Percentiles rank a stretch among this genome's conserved stretches.
Conservation (phyloP, 2,888 invertebrate species). For the Agrenia bidenticulata region DNA sequence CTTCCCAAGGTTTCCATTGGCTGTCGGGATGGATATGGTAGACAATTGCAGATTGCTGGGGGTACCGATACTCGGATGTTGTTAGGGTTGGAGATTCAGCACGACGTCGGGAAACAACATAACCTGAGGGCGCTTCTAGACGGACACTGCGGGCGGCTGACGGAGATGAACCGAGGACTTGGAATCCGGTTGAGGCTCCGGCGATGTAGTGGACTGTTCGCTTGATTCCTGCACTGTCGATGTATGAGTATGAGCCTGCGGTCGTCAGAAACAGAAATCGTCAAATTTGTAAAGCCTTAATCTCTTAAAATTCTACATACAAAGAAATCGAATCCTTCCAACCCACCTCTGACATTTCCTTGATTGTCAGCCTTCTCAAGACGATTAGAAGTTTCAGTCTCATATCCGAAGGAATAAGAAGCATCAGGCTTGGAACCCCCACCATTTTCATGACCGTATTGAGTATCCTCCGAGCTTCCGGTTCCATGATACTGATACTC, state of each 20-base stretch:
- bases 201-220: conserved; percentile 46
- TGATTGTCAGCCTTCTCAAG: conserved; percentile 41
- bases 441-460: no score
- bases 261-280: no score
- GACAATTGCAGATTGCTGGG: conserved; percentile 41
- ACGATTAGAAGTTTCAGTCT: conserved; percentile 40
- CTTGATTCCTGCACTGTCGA: conserved; percentile 40
- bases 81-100: conserved; percentile 8
- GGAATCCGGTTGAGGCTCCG: conserved; percentile 40
- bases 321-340: not conserved
- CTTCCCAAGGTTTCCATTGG: conserved; percentile 50
- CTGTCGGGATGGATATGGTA: conserved; percentile 50
- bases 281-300: no score
- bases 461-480: no score
- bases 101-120: conserved; percentile 18
- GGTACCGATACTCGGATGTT: conserved; percentile 35
- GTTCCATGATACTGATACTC: not conserved
- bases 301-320: no score
- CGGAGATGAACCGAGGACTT: conserved; percentile 41
- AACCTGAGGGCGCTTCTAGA: conserved; percentile 40
- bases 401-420: conserved; percentile 48
- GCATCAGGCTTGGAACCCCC: conserved; percentile 29
- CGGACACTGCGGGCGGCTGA: conserved; percentile 38
- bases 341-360: conserved; percentile 46
- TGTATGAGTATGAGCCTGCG: conserved; percentile 11